Conservation (phyloP, 1,140 invertebrate genomes). For the Cyphomyrmex costatus region DNA sequence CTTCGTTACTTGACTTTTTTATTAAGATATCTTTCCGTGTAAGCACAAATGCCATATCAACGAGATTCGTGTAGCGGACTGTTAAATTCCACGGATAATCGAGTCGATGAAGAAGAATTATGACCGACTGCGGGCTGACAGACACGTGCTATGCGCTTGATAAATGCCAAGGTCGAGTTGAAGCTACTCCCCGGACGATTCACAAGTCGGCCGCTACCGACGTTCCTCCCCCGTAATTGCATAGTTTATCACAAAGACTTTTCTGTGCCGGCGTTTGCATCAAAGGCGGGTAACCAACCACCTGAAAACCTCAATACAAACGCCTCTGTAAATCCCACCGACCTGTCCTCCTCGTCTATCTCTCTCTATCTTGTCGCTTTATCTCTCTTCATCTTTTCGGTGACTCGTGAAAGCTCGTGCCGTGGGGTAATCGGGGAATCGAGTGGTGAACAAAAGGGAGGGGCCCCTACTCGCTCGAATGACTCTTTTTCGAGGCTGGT, state of each 20-base stretch:
- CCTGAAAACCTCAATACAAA: conserved; percentile 61
- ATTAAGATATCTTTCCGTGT: not conserved
- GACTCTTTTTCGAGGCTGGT: conserved; percentile 54
- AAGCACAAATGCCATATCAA: not conserved
- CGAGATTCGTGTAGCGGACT: not conserved
- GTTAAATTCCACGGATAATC: not conserved
- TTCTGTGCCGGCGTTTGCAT: conserved; percentile 40
- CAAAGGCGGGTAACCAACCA: conserved; percentile 54
- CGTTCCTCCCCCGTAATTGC: conserved; percentile 60
- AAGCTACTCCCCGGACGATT: conserved; percentile 25
- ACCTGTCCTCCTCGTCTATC: not conserved
- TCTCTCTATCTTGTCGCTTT: not conserved
- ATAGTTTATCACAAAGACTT: conserved; percentile 61
- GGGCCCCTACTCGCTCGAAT: conserved; percentile 3
- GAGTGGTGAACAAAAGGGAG: conserved; percentile 42
- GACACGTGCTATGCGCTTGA: conserved; percentile 30
- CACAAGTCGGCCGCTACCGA: conserved; percentile 51
- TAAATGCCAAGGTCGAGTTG: conserved; percentile 58
- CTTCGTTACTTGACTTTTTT: not conserved
- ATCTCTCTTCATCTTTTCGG: conserved; percentile 39
- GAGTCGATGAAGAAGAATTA: conserved; percentile 13
- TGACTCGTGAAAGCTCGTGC: conserved; percentile 27
- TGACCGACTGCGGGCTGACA: not conserved
- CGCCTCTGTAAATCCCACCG: conserved; percentile 53
- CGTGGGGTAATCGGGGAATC: conserved; percentile 23